Percentiles rank a stretch among this genome's conserved stretches.
Conservation (phyloP, 2,888 invertebrate genomes). For the Lagria hirta region DNA sequence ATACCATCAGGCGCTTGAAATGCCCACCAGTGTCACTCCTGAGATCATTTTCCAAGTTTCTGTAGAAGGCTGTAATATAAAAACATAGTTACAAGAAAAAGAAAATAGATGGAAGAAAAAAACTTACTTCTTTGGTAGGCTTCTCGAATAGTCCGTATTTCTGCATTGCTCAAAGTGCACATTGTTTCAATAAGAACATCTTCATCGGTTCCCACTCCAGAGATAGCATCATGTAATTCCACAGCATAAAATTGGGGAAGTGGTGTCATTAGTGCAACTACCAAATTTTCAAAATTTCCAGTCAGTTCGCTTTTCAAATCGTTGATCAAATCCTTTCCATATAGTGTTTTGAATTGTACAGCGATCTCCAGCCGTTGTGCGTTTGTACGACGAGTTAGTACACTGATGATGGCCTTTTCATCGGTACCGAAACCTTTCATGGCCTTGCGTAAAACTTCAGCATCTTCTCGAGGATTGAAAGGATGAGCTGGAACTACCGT, state of each 20-base stretch:
- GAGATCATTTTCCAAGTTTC: constrained; percentile 33
- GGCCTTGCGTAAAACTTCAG: constrained; percentile 79
- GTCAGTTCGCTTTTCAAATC: constrained; percentile 81
- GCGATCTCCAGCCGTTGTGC: constrained; percentile 81
- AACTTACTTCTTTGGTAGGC: constrained; percentile 19
- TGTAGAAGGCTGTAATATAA: constrained; percentile 31
- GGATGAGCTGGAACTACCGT: constrained; percentile 66
- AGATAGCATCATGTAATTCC: constrained; percentile 78
- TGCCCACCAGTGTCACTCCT: constrained; percentile 33
- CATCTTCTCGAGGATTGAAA: constrained; percentile 74
- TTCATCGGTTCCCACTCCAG: constrained; percentile 80
- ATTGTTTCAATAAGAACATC: constrained; percentile 79
- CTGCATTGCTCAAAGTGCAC: constrained; percentile 79
- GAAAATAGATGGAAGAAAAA: not conserved
- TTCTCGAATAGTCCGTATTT: constrained; percentile 70
- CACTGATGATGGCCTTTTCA: constrained; percentile 77
- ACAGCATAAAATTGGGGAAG: constrained; percentile 79
- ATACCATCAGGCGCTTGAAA: constrained; percentile 35
- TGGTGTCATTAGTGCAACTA: constrained; percentile 81
- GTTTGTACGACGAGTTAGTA: constrained; percentile 76
- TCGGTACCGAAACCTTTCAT: constrained; percentile 81
- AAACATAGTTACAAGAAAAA: constrained; percentile 4
- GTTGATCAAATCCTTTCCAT: constrained; percentile 70
- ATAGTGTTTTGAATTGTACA: constrained; percentile 75
- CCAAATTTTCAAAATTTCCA: constrained; percentile 79